Percentiles rank a stretch among this genome's conserved stretches.
Evolutionary conservation across 2,888 invertebrate genomes (phyloP).

Genomic region (Drosophila nigritarsus): DNA sequence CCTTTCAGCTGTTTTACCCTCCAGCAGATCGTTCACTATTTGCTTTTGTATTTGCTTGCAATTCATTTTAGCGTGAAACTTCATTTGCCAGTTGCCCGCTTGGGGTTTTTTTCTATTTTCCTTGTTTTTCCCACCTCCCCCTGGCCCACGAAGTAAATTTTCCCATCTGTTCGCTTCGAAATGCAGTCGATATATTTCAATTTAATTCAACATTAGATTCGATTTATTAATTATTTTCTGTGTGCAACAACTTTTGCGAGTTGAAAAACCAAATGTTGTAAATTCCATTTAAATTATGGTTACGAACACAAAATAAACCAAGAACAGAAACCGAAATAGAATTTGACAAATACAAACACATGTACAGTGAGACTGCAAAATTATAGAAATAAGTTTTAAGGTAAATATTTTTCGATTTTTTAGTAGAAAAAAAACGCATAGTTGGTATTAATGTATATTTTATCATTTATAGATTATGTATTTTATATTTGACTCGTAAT

Average conservation of each 20-base stretch:
- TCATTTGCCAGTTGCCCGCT: constrained; percentile 48
- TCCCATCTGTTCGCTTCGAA: constrained; percentile 53
- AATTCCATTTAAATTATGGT: constrained; percentile 26
- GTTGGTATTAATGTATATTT: not conserved
- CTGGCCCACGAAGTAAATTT: constrained; percentile 24
- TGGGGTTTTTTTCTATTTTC: constrained; percentile 15
- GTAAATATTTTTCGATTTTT: not conserved
- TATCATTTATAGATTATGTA: not conserved
- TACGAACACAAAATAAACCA: not conserved
- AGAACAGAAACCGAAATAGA: not conserved
- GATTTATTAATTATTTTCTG: constrained; percentile 76
- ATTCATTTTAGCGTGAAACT: constrained; percentile 75
- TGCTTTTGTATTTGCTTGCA: constrained; percentile 62
- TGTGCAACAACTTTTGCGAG: constrained; percentile 4
- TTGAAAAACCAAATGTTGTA: constrained; percentile 13
- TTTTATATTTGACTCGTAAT: not conserved
- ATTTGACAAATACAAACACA: not conserved
- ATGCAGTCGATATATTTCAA: constrained; percentile 69
- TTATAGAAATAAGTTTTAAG: no score
- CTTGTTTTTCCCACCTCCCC: constrained; percentile 20
- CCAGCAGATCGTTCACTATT: constrained; percentile 59
- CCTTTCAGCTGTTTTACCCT: constrained; percentile 27
- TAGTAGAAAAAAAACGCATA: not conserved
- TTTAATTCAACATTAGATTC: constrained; percentile 60
- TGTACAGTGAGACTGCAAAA: not conserved